Percentiles rank a stretch among this genome's conserved stretches.
phyloP scores from a whole-genome alignment of 2,113 vertebrate species.

The Corvus hawaiiensis region DNA sequence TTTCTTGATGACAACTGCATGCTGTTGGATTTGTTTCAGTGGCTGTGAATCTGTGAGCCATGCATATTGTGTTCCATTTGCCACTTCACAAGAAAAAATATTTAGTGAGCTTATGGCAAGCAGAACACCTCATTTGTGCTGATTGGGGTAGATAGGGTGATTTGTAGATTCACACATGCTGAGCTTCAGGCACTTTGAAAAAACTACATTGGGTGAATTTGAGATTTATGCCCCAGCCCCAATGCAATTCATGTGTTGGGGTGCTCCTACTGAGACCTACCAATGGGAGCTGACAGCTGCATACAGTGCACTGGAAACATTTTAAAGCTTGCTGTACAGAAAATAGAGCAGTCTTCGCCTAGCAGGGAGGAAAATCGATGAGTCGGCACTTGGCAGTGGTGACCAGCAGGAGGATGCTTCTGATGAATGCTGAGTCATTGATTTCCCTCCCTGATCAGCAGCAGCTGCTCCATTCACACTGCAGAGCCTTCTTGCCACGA shows the following conservation, averaged over 20 bases:
- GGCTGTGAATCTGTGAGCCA: conserved; percentile 15
- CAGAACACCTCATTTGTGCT: conserved; percentile 20
- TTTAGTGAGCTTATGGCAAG: conserved; percentile 29
- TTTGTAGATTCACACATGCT: neutral
- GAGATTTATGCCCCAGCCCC: neutral
- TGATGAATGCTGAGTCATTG: conserved; percentile 66
- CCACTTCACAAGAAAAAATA: conserved; percentile 20
- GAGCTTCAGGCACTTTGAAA: neutral
- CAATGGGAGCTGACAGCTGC: conserved; percentile 22
- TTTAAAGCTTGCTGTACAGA: conserved; percentile 43
- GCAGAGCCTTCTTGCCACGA: neutral
- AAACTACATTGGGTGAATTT: neutral
- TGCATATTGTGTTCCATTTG: conserved; percentile 23
- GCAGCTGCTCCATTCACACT: conserved; percentile 54
- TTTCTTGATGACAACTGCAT: conserved; percentile 51
- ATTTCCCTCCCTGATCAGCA: conserved; percentile 51
- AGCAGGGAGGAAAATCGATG: conserved; percentile 64
- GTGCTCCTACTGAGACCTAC: conserved; percentile 13
- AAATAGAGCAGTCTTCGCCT: conserved; percentile 54
- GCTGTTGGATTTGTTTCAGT: conserved; percentile 42
- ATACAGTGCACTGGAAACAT: neutral
- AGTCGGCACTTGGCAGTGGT: conserved; percentile 65
- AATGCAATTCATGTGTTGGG: neutral
- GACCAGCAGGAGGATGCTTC: conserved; percentile 59
- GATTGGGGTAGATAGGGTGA: neutral